Percentiles rank a stretch among this genome's conserved stretches.
Conservation (phyloP, 1,140 invertebrate genomes). For the Chrysomallon squamiferum region DNA sequence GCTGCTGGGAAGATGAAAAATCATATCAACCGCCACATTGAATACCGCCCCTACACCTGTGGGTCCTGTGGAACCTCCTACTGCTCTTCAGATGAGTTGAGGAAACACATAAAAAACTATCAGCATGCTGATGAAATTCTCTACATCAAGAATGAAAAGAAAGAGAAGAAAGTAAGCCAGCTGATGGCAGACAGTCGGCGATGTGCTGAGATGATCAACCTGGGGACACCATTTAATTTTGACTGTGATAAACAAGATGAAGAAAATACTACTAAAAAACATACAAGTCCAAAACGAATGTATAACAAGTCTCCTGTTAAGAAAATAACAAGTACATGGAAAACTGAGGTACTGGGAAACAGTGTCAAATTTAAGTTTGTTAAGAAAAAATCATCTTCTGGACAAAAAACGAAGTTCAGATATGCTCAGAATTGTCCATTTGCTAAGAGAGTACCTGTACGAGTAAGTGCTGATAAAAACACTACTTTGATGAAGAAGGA, state of each 20-base stretch:
- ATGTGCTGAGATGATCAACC: constrained; percentile 3
- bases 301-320: too few species aligned
- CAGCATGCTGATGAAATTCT: constrained; percentile 16
- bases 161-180: constrained; percentile 15
- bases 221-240: background rate
- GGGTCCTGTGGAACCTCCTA: constrained; percentile 22
- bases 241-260: too few species aligned
- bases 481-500: background rate
- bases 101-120: constrained; percentile 21
- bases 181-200: constrained; percentile 13
- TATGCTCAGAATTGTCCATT: too few species aligned
- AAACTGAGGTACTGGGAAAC: too few species aligned
- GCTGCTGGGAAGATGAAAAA: constrained; percentile 32
- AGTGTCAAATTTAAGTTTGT: too few species aligned
- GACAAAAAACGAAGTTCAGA: too few species aligned
- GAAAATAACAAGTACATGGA: too few species aligned
- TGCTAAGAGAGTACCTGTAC: background rate
- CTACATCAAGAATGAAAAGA: constrained; percentile 18
- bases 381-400: too few species aligned
- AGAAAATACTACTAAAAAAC: too few species aligned
- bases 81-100: constrained; percentile 31
- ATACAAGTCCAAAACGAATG: too few species aligned
- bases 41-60: constrained; percentile 33
- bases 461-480: background rate
- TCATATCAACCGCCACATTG: constrained; percentile 32